Conservation (phyloP, 2,113 vertebrate species). For the Peucedramus taeniatus region DNA sequence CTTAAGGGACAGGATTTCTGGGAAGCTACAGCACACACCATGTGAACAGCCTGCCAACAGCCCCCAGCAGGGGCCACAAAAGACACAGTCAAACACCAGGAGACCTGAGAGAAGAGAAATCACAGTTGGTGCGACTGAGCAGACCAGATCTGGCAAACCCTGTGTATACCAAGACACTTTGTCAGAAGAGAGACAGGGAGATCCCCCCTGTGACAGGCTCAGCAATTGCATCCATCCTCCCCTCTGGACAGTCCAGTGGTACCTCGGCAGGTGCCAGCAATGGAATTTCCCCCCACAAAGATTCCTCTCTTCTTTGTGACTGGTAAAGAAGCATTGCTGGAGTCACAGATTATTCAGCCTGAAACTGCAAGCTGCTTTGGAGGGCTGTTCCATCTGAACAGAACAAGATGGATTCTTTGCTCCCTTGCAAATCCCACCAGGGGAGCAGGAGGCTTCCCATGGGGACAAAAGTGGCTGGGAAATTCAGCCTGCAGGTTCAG, state of each 20-base stretch:
- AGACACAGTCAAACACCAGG: neutral
- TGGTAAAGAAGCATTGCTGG: neutral
- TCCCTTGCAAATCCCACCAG: neutral
- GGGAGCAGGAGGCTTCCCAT: neutral
- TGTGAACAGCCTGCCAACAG: neutral
- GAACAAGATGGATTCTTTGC: neutral
- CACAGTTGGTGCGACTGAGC: neutral
- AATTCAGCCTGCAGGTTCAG: neutral
- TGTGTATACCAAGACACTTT: accelerated
- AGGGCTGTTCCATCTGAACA: neutral
- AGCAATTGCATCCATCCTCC: accelerated
- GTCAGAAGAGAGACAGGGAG: neutral
- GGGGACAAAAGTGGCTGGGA: neutral
- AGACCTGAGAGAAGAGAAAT: neutral
- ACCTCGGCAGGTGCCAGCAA: accelerated
- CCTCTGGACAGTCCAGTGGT: neutral
- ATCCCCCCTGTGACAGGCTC: accelerated
- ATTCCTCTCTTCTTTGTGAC: neutral
- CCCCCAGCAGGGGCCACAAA: accelerated
- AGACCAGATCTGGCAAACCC: neutral
- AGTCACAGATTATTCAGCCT: neutral
- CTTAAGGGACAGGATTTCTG: neutral
- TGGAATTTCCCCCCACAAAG: neutral
- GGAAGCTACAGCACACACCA: neutral
- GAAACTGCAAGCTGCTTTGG: neutral